These are phyloP conservation scores for Pseudomyrmex cubaensis DNA, from an alignment of 1,140 invertebrate genomes.

Conservation along the genomic window DNA sequence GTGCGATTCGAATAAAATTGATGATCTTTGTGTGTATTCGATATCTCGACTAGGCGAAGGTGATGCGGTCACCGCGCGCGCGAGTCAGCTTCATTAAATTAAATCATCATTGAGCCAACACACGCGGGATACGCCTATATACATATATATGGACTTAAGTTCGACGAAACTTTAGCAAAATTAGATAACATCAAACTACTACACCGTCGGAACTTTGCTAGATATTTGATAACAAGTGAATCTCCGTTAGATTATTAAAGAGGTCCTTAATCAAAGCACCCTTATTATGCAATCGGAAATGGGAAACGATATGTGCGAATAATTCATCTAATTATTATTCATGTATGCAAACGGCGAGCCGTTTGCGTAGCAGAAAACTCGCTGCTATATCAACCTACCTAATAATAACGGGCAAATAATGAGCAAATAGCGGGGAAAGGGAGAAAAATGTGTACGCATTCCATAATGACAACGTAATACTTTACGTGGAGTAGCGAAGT, in stretches of 20 bases:
- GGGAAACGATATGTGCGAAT: background rate
- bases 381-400: background rate
- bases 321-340: background rate
- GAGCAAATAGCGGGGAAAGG: too few species aligned
- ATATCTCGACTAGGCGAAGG: slow-evolving; percentile 64
- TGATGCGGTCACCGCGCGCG: background rate
- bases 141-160: slow-evolving; percentile 56
- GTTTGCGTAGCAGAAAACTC: background rate
- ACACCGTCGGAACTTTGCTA: background rate
- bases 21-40: slow-evolving; percentile 49
- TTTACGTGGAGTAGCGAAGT: background rate
- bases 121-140: slow-evolving; percentile 6
- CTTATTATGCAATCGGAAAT: background rate
- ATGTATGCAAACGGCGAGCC: too few species aligned
- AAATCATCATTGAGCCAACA: slow-evolving; percentile 66
- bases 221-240: slow-evolving; percentile 10
- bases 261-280: background rate
- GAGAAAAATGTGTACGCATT: background rate
- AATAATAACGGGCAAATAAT: background rate
- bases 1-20: background rate
- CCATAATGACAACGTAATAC: background rate
- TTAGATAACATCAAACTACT: slow-evolving; percentile 61
- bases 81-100: slow-evolving; percentile 66
- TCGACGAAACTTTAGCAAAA: slow-evolving; percentile 69
- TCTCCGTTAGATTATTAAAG: slow-evolving; percentile 25